Base-by-base conservation (phyloP, 1,140 invertebrate genomes). In the Drosophila saltans region DNA sequence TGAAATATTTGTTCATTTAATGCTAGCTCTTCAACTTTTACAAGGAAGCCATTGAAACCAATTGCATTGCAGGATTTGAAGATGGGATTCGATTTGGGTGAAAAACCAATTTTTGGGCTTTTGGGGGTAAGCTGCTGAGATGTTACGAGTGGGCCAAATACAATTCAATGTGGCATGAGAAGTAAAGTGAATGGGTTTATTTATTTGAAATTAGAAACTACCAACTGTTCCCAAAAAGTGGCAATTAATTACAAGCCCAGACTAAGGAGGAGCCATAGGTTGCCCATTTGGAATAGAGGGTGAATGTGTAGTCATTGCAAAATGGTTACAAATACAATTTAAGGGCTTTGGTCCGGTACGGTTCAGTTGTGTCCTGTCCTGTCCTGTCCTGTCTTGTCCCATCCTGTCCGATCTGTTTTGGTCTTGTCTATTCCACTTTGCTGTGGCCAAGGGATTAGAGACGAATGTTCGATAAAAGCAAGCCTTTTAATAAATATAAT, bases 201-300 rank as follows among this genome's bases (percentile, higher is more conserved):
- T 81, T 75, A 82, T 75, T 83, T 69, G 68, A 82, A 82, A 83
- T 80, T 83, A 69, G 76, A 82, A 83, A 80, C 72, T 76, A 77
- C 72, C 80, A 76, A 83, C 66, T 82, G 68, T 75, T 76, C 65
- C 65, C 67, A 72, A 67, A 76, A 76, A 82, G 72, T 83, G 72
- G 72, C 68, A 69, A 83, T 84, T 84, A 83, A 83, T 83, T 84
- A 78, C 66, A 72, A 69, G 57, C 8, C 33, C 33, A 39, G 57
- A 59, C 57, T 16, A 40, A 40, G 33, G 2, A 39, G 57, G 21
- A 59, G 74, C 74, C 64, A 65, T 60, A 33, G 74, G 11, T 66
- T 61, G 73, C 48, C 73, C 21, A 26, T 52, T 58, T 65, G 69
- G 30, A 30, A 36, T 41, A 55, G 36, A 30, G 41, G 58, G 62